A percentile compares a stretch with the other conserved stretches of the same genome.
Conservation (phyloP, 2,113 vertebrate species). For the Emydura subglobosa region DNA sequence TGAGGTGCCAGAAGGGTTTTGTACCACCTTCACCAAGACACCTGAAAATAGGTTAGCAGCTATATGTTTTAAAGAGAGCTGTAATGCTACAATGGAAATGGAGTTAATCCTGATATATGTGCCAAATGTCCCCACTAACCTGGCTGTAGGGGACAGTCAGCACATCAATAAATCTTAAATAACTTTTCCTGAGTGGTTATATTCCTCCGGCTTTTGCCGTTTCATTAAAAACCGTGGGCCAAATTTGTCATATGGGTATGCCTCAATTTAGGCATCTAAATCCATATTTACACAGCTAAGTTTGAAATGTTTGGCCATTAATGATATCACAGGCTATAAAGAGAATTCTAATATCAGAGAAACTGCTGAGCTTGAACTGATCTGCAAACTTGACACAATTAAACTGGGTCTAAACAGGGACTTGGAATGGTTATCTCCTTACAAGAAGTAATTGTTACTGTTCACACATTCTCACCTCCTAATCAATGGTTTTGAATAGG, state of each 20-base stretch:
- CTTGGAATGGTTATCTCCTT: no score
- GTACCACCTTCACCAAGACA: slow-evolving; percentile 50
- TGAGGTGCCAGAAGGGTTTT: slow-evolving; percentile 27
- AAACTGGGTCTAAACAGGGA: no score
- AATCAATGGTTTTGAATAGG: no score
- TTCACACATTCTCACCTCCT: no score
- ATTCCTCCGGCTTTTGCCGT: slow-evolving; percentile 33
- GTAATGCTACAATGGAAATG: slow-evolving; percentile 14
- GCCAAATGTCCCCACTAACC: slow-evolving; percentile 27
- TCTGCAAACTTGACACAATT: no score
- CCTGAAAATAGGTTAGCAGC: slow-evolving; percentile 68
- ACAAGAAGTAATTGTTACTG: no score
- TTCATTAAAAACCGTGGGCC: slow-evolving; percentile 14
- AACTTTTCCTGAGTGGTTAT: slow-evolving; percentile 42
- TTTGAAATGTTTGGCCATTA: neutral
- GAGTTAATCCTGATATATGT: slow-evolving; percentile 45
- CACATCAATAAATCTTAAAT: slow-evolving; percentile 44
- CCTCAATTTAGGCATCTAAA: neutral
- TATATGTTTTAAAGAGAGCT: neutral
- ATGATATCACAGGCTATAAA: neutral
- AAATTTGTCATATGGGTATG: slow-evolving; percentile 12
- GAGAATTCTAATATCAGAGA: neutral
- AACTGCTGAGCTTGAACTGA: no score
- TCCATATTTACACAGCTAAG: slow-evolving; percentile 9
- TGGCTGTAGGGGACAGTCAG: slow-evolving; percentile 30